A percentile compares a stretch with the other conserved stretches of the same genome.
phyloP scores from a whole-genome alignment of 2,888 invertebrate species.

The Volucella bombylans region DNA sequence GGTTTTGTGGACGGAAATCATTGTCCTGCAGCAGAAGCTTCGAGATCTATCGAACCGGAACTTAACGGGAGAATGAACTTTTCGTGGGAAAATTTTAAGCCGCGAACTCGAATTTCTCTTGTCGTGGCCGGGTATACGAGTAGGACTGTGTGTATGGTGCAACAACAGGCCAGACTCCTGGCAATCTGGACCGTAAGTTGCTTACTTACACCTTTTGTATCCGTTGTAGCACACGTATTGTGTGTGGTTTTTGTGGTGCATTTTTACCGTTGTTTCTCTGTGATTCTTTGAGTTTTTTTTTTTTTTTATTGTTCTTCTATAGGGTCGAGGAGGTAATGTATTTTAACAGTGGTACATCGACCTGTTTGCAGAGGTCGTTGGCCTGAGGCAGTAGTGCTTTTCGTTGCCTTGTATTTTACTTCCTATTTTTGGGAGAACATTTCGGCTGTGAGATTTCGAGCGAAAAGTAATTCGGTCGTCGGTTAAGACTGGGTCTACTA shows the following conservation, averaged over 20 bases:
- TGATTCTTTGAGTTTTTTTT: constrained; percentile 19
- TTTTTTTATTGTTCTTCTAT: background rate
- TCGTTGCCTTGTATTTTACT: background rate
- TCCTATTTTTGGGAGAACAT: background rate
- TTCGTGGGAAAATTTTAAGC: constrained; percentile 41
- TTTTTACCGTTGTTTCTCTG: constrained; percentile 44
- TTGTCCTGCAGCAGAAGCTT: constrained; percentile 30
- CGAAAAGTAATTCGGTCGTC: constrained; percentile 40
- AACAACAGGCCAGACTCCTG: background rate
- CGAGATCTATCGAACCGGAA: constrained; percentile 61
- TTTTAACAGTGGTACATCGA: background rate
- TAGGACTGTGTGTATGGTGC: no score
- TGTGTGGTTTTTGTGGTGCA: constrained; percentile 39
- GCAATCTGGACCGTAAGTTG: constrained; percentile 31
- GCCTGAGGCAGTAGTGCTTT: constrained; percentile 5
- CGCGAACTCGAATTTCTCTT: constrained; percentile 37
- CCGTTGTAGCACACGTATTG: constrained; percentile 18
- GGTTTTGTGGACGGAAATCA: constrained; percentile 43
- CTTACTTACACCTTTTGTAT: constrained; percentile 55
- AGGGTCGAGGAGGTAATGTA: background rate
- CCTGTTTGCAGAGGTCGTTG: constrained; percentile 11
- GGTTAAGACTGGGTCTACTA: constrained; percentile 25
- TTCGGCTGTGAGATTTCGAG: background rate
- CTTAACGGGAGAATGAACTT: constrained; percentile 61
- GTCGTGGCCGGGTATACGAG: no score